Evolutionary conservation across 2,113 vertebrate species (phyloP).

Genomic region (Microcebus ravelobensis): DNA sequence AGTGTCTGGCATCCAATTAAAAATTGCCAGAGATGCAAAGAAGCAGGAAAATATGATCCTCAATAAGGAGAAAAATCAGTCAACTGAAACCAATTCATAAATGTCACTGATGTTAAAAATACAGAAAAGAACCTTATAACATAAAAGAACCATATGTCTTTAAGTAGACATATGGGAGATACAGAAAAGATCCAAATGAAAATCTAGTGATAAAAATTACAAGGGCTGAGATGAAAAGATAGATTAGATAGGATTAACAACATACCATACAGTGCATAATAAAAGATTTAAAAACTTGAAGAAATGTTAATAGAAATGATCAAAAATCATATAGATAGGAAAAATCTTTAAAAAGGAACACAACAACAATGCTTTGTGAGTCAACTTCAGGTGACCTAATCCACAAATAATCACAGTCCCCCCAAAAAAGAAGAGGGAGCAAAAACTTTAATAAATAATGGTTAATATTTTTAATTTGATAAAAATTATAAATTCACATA

Average conservation of each 20-base stretch:
- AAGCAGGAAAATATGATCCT: not conserved
- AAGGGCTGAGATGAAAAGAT: not conserved
- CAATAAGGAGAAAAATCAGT: not conserved
- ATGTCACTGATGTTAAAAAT: not conserved
- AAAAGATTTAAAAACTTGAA: not conserved
- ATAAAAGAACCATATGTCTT: not conserved
- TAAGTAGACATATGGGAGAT: not conserved
- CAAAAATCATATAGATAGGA: not conserved
- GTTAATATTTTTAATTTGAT: not conserved
- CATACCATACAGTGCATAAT: not conserved
- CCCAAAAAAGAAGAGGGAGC: not conserved
- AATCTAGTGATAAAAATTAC: not conserved
- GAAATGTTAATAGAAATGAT: not conserved
- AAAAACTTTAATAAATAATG: not conserved
- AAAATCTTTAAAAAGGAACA: not conserved
- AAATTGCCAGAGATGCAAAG: not conserved
- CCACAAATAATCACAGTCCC: not conserved
- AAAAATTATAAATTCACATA: not conserved
- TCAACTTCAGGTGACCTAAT: not conserved
- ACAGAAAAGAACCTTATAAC: not conserved
- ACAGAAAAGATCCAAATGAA: not conserved
- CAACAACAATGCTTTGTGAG: not conserved
- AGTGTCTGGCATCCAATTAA: not conserved
- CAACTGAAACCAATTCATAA: not conserved
- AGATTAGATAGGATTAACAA: not conserved